Conservation (phyloP, 2,888 invertebrate species). For the Seira sanloemensis region DNA sequence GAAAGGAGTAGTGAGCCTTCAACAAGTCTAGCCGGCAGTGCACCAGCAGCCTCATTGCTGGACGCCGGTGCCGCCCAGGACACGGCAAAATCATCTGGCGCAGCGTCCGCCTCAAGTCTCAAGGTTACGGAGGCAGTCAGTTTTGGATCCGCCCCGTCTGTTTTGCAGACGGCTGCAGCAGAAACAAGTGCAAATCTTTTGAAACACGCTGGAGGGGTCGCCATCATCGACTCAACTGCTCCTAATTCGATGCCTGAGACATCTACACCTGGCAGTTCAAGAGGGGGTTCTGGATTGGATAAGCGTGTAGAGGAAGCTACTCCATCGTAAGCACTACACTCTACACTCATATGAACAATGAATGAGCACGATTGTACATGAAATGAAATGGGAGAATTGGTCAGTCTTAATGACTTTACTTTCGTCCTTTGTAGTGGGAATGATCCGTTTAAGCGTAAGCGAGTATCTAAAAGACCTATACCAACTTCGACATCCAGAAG, state of each 20-base stretch:
- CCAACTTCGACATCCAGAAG: conserved; percentile 70
- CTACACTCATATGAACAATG: no score
- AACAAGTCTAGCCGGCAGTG: conserved; percentile 44
- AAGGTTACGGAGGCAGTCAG: conserved; percentile 36
- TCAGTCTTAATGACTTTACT: not conserved
- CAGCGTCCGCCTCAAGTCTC: not conserved
- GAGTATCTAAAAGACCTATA: conserved; percentile 71
- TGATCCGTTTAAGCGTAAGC: conserved; percentile 72
- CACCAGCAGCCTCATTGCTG: conserved; percentile 39
- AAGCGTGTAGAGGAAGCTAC: conserved; percentile 41
- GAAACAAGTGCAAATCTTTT: not conserved
- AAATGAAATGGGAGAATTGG: no score
- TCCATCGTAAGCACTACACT: conserved; percentile 37
- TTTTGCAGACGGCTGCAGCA: conserved; percentile 30
- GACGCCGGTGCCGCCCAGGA: conserved; percentile 44
- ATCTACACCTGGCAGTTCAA: conserved; percentile 37
- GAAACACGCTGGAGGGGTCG: conserved; percentile 20
- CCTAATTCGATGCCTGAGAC: conserved; percentile 23
- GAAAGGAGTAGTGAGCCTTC: conserved; percentile 31
- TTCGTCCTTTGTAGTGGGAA: conserved; percentile 29
- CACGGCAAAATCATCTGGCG: not conserved
- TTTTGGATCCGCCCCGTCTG: conserved; percentile 56
- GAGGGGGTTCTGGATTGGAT: conserved; percentile 26
- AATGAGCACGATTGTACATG: no score
- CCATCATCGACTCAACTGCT: conserved; percentile 5